Base-by-base conservation (phyloP, 1,140 invertebrate species). In the Arion vulgaris region DNA sequence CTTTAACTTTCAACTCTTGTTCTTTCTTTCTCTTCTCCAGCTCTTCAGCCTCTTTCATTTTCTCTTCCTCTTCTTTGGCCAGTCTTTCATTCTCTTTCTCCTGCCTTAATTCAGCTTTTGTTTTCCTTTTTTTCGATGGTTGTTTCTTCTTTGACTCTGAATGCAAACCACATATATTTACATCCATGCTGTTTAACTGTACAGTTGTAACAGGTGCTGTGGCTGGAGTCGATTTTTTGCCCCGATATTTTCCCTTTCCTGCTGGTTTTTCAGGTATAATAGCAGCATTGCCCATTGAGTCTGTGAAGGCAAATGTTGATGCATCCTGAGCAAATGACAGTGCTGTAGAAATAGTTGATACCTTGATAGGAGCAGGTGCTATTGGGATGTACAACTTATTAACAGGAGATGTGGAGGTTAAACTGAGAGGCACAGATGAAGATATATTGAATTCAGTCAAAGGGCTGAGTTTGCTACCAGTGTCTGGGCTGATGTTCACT, bases 51-150 rank as follows among this genome's bases (percentile, higher is more conserved):
- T 71, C 62, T n/a, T 36, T n/a, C 38, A 15, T 66, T 45, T 51
- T 80, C 39, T 26, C n/a, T 38, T 32, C 36, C n/a, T 71, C 41
- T 28, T 80, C 51, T 49, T n/a, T 45, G 19, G 36, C 36, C 36
- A 72, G 19, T 80, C 71, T 73, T n/a, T 49, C 80, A n/a, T 38
- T 73, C 39, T 81, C 80, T 45, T 81, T 81, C 80, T 81, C 80
- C 34, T 26, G 49, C 36, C 51, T 26, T 15, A 81, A 49, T 49
- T 81, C 80, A 17, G 80, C 80, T 74, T 74, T 81, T 53, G 80
- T 73, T 57, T 81, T 81, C 19, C 71, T 13, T 36, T 81, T 81
- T 34, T 74, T 81, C 0, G 62, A 19, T n/a, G 78, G 36, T 32
- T 66, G 62, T 71, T 80, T 80, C 51, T 80, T 80, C 66, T 80